phyloP scores from a whole-genome alignment of 2,797 vertebrate genomes.

The Halcyon leucocephala region DNA sequence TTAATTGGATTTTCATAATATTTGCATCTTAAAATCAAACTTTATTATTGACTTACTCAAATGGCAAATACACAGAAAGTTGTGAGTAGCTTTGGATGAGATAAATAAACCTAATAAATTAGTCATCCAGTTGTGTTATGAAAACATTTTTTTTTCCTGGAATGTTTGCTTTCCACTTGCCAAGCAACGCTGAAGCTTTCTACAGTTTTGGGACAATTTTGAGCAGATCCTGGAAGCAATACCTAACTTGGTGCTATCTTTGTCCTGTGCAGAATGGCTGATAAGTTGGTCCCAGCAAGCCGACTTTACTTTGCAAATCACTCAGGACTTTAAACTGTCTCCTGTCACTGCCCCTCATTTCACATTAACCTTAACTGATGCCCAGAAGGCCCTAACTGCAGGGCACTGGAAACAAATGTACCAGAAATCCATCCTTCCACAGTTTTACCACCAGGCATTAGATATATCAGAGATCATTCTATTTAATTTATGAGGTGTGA shows the following conservation, averaged over 20 bases:
- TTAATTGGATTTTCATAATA: background rate
- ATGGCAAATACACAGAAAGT: background rate
- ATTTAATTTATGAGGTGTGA: slow-evolving; percentile 78
- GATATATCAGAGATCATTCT: slow-evolving; percentile 71
- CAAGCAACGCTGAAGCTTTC: background rate
- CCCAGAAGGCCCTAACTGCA: slow-evolving; percentile 43
- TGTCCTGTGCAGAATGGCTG: background rate
- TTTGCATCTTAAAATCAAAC: background rate
- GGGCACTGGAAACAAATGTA: slow-evolving; percentile 53
- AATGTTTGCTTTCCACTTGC: background rate
- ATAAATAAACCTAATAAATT: background rate
- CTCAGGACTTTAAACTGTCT: slow-evolving; percentile 17
- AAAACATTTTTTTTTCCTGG: background rate
- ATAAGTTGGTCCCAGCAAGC: background rate
- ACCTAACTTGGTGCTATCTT: background rate
- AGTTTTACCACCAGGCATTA: slow-evolving; percentile 60
- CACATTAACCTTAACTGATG: slow-evolving; percentile 33
- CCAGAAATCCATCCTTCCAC: slow-evolving; percentile 50
- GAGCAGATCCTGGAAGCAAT: background rate
- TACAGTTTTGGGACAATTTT: background rate
- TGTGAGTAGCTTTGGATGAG: background rate
- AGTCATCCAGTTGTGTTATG: background rate
- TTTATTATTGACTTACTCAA: slow-evolving; percentile 7
- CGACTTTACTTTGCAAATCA: background rate
- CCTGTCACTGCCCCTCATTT: slow-evolving; percentile 4